Percentiles rank a stretch among this genome's conserved stretches.
phyloP scores from a whole-genome alignment of 2,113 vertebrate species.

The Nibea coibor region DNA sequence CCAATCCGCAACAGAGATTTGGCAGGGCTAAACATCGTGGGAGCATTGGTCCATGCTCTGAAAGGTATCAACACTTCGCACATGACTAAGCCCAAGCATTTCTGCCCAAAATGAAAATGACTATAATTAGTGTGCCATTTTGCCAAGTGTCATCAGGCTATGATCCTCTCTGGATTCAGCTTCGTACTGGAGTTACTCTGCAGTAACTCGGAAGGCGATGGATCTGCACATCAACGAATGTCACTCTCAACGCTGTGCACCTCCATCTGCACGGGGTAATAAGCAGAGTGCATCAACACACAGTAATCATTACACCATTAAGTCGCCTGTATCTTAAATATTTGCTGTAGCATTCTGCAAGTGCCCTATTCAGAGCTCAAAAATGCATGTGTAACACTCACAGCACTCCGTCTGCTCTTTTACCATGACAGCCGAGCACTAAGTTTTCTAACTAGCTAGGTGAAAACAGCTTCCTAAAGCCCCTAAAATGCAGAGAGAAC shows the following conservation, averaged over 20 bases:
- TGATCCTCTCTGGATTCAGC: constrained; percentile 65
- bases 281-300: constrained; percentile 26
- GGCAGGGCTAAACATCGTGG: constrained; percentile 68
- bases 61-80: constrained; percentile 78
- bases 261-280: constrained; percentile 34
- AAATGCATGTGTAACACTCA: background rate
- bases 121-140: constrained; percentile 75
- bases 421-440: background rate
- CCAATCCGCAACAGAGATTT: constrained; percentile 72
- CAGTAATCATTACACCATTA: constrained; percentile 22
- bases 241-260: constrained; percentile 37
- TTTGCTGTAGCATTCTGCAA: background rate
- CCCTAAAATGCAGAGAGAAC: background rate
- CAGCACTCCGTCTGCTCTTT: background rate
- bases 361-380: constrained; percentile 7
- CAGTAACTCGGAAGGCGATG: constrained; percentile 28
- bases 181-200: constrained; percentile 43
- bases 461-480: background rate
- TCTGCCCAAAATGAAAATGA: constrained; percentile 75
- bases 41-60: constrained; percentile 67
- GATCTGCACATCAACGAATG: constrained; percentile 48
- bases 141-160: constrained; percentile 70
- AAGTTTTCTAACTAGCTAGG: background rate
- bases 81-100: constrained; percentile 71
- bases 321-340: constrained; percentile 27